Evolutionary conservation across 2,113 vertebrate genomes (phyloP).

Genomic region (Scartelaos histophorus): DNA sequence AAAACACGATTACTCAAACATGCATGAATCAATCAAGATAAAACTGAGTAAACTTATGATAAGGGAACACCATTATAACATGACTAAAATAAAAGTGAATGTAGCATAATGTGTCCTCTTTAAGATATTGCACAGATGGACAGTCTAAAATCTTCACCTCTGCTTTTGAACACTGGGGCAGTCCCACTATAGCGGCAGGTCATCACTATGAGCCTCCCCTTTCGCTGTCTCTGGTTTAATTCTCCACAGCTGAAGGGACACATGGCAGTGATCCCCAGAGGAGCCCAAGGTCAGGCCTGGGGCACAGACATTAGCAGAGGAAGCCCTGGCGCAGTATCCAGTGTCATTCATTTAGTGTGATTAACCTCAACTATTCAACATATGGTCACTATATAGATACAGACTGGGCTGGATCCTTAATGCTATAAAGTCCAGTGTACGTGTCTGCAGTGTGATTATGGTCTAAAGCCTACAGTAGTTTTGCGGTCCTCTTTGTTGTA

Average conservation of each 20-base stretch:
- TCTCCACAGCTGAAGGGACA: slow-evolving; percentile 76
- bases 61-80: too few species aligned
- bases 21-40: too few species aligned
- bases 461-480: background rate
- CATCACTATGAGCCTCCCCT: slow-evolving; percentile 18
- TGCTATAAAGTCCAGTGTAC: background rate
- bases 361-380: slow-evolving; percentile 35
- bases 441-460: background rate
- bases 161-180: slow-evolving; percentile 50
- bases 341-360: slow-evolving; percentile 50
- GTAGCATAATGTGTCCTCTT: background rate
- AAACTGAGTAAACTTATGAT: too few species aligned
- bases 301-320: slow-evolving; percentile 42
- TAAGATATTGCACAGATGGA: background rate
- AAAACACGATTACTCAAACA: too few species aligned
- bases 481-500: background rate
- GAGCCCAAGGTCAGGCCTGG: slow-evolving; percentile 66
- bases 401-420: background rate
- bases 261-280: slow-evolving; percentile 64
- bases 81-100: too few species aligned
- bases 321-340: slow-evolving; percentile 35
- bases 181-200: slow-evolving; percentile 18
- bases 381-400: slow-evolving; percentile 10
- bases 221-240: slow-evolving; percentile 44
- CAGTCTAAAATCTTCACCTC: background rate